These are phyloP conservation scores for Zelleria hepariella DNA, from an alignment of 2,888 invertebrate genomes.

Conservation along the genomic window DNA sequence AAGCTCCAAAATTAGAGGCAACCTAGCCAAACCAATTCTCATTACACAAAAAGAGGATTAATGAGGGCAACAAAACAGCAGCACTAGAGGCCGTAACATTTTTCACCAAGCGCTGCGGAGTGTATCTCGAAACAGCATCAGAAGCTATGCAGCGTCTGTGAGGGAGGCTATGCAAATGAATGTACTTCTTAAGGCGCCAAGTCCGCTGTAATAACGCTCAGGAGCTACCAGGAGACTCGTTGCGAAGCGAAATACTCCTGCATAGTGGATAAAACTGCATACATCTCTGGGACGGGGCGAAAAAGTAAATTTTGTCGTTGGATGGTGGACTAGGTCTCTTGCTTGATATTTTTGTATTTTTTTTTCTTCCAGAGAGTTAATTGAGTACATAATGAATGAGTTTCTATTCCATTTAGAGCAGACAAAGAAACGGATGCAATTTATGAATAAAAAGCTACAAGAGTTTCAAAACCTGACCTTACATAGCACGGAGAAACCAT, in stretches of 20 bases:
- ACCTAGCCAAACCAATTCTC: no score
- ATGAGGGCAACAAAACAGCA: not conserved
- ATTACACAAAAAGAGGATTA: no score
- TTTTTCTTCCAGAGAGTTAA: not conserved
- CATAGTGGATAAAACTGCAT: not conserved
- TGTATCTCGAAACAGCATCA: not conserved
- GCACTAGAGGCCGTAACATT: not conserved
- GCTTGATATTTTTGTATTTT: not conserved
- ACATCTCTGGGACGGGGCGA: not conserved
- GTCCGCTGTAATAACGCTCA: slow-evolving; percentile 6
- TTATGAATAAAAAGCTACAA: no score
- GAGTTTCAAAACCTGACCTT: not conserved
- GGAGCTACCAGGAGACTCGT: slow-evolving; percentile 4
- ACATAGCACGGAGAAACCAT: not conserved
- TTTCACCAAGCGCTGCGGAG: not conserved
- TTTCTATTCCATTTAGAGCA: no score
- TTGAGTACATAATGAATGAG: not conserved
- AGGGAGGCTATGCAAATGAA: slow-evolving; percentile 36
- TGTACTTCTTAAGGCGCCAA: slow-evolving; percentile 30
- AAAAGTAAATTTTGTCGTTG: not conserved
- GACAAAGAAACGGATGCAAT: no score
- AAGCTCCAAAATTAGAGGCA: no score
- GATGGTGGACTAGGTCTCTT: not conserved
- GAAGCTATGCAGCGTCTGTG: not conserved
- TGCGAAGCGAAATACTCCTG: not conserved